Base-by-base conservation (phyloP, 1,140 invertebrate species). In the Magallana ariakensis region DNA sequence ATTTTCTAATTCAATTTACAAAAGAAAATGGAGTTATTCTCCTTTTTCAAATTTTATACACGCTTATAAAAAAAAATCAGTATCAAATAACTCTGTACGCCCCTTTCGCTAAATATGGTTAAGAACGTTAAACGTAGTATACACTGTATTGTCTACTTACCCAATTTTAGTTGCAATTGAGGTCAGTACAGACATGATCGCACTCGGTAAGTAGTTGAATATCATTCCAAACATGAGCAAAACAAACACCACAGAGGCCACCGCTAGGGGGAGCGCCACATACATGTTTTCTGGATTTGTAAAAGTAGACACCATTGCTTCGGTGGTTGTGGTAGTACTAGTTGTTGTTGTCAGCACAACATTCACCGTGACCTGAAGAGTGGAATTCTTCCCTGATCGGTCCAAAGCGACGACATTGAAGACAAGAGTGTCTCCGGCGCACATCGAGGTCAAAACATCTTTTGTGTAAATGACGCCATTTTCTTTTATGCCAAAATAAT, bases 231-330 rank as follows among this genome's bases (percentile, higher is more conserved):
- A 75, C 66, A 75, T 75, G 66, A 75, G 66, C 22, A 75, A 33
- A 13, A 75, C 22, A 75, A 75, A 75, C 22, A 26, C 66, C 5
- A 75, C 66, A 11, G 66, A 75, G 3, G 66, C 66, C 15, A 26
- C 33, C 6, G 66, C 66, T 26, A 75, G 22, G 33, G 66, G 66
- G 33, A 75, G 66, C 1, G 22, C 22, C 5, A 75, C 66, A 33
- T 75, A 75, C 84, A 85, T 85, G 53, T 85, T 85, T 22, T 85
- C 84, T 6, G 84, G 84, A 53, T 56, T 80, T n/a, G 84, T 85
- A 15, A 54, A 33, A 26, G 16, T 80, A 13, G 62, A 57, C 2
- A 54, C 53, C n/a, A 54, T 75, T 57, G 54, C 19, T n/a, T 85
- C 66, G 10, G 54, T 75, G 57, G 75, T 75, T 4, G 66, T 80